phyloP scores from a whole-genome alignment of 2,113 vertebrate genomes.

The Todiramphus chloris region DNA sequence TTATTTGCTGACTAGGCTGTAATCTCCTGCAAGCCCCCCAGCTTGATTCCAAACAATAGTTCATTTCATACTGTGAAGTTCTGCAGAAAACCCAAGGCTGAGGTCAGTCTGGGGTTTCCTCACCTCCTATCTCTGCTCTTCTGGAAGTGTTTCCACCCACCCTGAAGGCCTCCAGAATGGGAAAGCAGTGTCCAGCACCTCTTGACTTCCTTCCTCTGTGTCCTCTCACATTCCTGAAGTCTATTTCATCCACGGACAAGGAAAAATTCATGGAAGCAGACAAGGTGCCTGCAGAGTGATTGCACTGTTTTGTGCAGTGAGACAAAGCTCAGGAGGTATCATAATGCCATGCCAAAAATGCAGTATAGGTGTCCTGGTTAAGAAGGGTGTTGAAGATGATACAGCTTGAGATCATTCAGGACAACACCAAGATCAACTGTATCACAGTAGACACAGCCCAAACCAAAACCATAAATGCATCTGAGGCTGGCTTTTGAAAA shows the following conservation, averaged over 20 bases:
- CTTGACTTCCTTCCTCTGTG: background rate
- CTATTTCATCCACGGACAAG: background rate
- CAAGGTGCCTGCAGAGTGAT: background rate
- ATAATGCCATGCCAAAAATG: background rate
- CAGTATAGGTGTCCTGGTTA: background rate
- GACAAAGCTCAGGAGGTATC: background rate
- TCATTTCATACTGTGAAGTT: background rate
- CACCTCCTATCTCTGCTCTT: background rate
- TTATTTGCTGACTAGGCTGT: background rate
- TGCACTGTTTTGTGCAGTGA: background rate
- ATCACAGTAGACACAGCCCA: background rate
- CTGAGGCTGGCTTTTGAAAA: background rate
- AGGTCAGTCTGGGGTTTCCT: background rate
- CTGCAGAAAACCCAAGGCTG: background rate
- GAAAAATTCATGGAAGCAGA: background rate
- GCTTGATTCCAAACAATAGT: accelerated
- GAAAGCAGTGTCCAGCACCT: background rate
- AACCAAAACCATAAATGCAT: background rate
- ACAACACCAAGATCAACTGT: background rate
- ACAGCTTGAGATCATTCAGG: background rate
- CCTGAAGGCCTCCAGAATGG: background rate
- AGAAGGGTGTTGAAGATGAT: background rate
- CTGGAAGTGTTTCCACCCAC: background rate
- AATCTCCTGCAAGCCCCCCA: background rate
- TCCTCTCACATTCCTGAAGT: background rate